A percentile compares a stretch with the other conserved stretches of the same genome.
These are phyloP conservation scores for Parazoanthus darwini DNA, from an alignment of 92 coral and sea anemone species.

Conservation along the genomic window DNA sequence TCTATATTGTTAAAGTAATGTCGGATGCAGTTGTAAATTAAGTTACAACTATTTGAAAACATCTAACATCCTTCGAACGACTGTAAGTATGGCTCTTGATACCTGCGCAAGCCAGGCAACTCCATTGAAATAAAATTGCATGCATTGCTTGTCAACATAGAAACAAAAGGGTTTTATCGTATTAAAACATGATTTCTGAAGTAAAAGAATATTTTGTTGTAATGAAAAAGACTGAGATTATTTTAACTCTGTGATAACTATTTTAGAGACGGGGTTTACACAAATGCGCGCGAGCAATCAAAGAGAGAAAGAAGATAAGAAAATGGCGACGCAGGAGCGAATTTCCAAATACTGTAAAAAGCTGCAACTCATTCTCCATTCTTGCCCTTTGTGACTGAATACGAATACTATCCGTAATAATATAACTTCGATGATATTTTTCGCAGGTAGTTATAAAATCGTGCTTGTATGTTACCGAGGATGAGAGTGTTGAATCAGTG, in stretches of 20 bases:
- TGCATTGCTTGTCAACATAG: neutral
- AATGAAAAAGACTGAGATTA: too few relatives aligned
- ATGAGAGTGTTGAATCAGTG: constrained; percentile 1
- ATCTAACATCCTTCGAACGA: constrained; percentile 6
- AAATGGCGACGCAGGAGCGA: neutral
- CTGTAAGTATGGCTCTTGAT: neutral
- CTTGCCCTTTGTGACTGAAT: neutral
- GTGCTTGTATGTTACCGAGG: constrained; percentile 33
- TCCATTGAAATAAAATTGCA: too few relatives aligned
- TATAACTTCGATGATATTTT: neutral
- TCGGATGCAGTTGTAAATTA: neutral
- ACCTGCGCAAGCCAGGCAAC: neutral
- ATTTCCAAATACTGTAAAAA: too few relatives aligned
- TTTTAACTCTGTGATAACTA: too few relatives aligned
- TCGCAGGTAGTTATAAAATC: constrained; percentile 24
- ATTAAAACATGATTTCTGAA: too few relatives aligned
- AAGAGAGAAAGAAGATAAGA: too few relatives aligned
- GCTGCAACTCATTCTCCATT: neutral
- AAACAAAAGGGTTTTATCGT: too few relatives aligned
- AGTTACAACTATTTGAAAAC: neutral
- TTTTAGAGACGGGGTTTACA: too few relatives aligned
- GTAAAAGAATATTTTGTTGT: too few relatives aligned
- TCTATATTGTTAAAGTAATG: neutral
- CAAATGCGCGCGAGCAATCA: constrained; percentile 6
- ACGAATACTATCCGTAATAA: neutral